Conservation (phyloP, 1,140 invertebrate genomes). For the Ceratina australensis region DNA sequence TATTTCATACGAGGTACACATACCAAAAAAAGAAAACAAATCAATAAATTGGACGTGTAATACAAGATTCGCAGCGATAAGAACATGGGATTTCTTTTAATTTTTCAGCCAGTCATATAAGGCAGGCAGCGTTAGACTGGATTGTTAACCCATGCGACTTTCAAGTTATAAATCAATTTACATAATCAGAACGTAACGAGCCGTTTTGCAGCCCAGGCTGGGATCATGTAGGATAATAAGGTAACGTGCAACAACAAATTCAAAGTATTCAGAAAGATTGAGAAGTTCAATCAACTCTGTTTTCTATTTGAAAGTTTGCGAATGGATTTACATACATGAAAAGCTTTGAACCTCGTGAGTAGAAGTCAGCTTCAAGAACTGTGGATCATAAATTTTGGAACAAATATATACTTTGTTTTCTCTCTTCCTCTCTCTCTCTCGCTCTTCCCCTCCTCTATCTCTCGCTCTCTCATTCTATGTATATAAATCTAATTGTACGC, state of each 20-base stretch:
- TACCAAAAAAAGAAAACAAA: constrained; percentile 14
- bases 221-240: constrained; percentile 59
- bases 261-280: constrained; percentile 60
- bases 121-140: constrained; percentile 69
- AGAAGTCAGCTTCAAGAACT: constrained; percentile 61
- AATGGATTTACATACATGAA: constrained; percentile 65
- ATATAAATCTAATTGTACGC: background rate
- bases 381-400: constrained; percentile 46
- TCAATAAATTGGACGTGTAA: constrained; percentile 22
- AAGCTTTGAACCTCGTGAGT: constrained; percentile 61
- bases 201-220: constrained; percentile 59
- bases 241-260: constrained; percentile 67
- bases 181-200: constrained; percentile 51
- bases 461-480: background rate
- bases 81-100: constrained; percentile 27
- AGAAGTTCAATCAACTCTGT: constrained; percentile 63
- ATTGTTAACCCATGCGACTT: constrained; percentile 74
- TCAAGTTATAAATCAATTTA: constrained; percentile 54
- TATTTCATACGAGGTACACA: constrained; percentile 46
- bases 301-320: constrained; percentile 64
- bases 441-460: background rate
- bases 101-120: constrained; percentile 56
- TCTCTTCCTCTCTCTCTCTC: background rate
- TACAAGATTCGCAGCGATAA: constrained; percentile 7
- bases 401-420: background rate